Conservation (phyloP, 2,888 invertebrate genomes). For the Napeogenes inachia region DNA sequence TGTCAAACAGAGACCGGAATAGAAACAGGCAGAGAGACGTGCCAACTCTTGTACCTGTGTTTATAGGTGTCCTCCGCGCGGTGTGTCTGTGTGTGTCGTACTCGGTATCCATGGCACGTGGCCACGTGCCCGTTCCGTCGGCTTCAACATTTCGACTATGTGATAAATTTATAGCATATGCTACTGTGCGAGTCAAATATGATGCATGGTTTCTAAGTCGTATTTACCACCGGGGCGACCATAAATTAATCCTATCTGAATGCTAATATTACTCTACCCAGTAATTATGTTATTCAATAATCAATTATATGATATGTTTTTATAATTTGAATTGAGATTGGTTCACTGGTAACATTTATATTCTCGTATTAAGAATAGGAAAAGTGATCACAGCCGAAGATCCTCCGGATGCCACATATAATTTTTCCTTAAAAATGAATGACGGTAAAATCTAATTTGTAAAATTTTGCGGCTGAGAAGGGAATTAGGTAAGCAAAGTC, state of each 20-base stretch:
- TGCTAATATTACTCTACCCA: not conserved
- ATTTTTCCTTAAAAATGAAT: conserved; percentile 54
- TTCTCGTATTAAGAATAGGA: conserved; percentile 37
- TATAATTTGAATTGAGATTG: no score
- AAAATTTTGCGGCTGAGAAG: conserved; percentile 63
- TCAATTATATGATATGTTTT: no score
- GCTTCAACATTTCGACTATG: conserved; percentile 32
- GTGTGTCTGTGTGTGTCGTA: conserved; percentile 35
- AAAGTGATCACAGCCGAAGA: conserved; percentile 45
- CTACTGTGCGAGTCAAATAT: conserved; percentile 2
- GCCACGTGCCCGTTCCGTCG: conserved; percentile 45
- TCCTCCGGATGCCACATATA: conserved; percentile 58
- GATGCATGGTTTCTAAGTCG: not conserved
- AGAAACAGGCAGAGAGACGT: conserved; percentile 60
- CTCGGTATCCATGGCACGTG: conserved; percentile 55
- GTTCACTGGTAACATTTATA: not conserved
- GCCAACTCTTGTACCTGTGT: conserved; percentile 62
- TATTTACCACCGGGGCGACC: not conserved
- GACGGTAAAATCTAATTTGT: conserved; percentile 71
- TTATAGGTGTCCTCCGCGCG: conserved; percentile 28
- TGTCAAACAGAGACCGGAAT: conserved; percentile 68
- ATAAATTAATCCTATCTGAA: not conserved
- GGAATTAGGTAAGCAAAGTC: conserved; percentile 74
- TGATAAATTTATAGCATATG: conserved; percentile 28
- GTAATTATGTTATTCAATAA: not conserved